Percentiles rank a stretch among this genome's conserved stretches.
These are phyloP conservation scores for Drosophila ercepeae DNA, from an alignment of 1,140 invertebrate species.

Conservation along the genomic window DNA sequence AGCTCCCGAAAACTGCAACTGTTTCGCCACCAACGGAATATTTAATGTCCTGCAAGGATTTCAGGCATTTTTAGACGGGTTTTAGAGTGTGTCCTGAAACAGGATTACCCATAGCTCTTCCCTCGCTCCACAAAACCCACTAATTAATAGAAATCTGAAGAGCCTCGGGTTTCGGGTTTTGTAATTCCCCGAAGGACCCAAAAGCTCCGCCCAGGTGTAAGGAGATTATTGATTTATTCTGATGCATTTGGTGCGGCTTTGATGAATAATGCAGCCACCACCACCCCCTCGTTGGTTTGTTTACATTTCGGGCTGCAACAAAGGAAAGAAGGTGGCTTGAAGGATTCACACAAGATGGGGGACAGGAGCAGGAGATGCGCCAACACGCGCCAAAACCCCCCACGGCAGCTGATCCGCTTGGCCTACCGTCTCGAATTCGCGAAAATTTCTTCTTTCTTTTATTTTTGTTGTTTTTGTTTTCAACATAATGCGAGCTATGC, in stretches of 20 bases:
- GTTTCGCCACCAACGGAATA: neutral
- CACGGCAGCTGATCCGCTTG: constrained; percentile 18
- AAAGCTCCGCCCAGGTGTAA: neutral
- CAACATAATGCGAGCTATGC: neutral
- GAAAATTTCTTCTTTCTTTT: constrained; percentile 26
- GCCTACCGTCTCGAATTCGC: constrained; percentile 43
- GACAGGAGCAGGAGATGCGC: neutral
- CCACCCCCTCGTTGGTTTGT: too few species aligned
- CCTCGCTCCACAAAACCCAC: too few species aligned
- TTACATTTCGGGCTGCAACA: neutral
- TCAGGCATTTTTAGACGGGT: too few species aligned
- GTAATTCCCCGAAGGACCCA: too few species aligned
- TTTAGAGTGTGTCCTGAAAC: too few species aligned
- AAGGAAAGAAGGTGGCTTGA: neutral
- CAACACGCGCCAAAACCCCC: neutral
- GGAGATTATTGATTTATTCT: neutral
- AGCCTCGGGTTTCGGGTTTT: too few species aligned
- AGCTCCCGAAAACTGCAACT: neutral
- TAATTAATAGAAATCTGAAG: too few species aligned
- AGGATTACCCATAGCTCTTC: too few species aligned
- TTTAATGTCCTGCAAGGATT: neutral
- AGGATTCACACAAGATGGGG: too few species aligned
- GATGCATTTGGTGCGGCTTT: neutral
- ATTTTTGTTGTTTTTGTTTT: neutral
- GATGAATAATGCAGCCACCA: too few species aligned